phyloP scores from a whole-genome alignment of 2,113 vertebrate genomes.

The Athene noctua region DNA sequence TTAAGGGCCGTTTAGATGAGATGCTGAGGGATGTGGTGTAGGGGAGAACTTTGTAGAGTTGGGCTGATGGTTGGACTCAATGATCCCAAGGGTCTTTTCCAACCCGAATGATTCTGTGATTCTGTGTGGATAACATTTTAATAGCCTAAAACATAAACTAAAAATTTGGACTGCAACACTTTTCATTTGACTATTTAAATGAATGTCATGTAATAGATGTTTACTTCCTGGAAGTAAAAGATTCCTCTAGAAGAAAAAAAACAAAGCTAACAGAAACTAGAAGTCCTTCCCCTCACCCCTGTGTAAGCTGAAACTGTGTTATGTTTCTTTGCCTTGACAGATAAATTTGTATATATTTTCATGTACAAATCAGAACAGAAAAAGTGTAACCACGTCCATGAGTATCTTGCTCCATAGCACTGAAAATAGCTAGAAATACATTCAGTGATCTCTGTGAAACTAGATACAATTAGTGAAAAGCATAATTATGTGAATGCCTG shows the following conservation, averaged over 20 bases:
- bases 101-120: no score
- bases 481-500: not conserved
- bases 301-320: not conserved
- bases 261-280: not conserved
- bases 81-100: no score
- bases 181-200: not conserved
- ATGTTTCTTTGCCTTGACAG: not conserved
- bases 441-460: not conserved
- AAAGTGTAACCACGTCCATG: not conserved
- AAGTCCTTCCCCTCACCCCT: not conserved
- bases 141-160: not conserved
- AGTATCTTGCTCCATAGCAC: not conserved
- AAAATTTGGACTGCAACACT: not conserved
- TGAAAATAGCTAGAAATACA: not conserved
- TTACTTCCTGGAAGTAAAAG: slow-evolving; percentile 22
- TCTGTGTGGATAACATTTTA: not conserved
- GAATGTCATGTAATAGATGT: not conserved
- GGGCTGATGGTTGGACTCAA: no score
- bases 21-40: no score
- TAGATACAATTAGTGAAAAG: not conserved
- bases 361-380: not conserved
- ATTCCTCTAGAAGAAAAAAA: not conserved
- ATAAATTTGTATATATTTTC: not conserved
- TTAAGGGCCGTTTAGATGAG: no score
- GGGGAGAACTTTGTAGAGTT: no score